These are phyloP conservation scores for Plestiodon gilberti DNA, from an alignment of 2,113 vertebrate genomes.

Conservation along the genomic window DNA sequence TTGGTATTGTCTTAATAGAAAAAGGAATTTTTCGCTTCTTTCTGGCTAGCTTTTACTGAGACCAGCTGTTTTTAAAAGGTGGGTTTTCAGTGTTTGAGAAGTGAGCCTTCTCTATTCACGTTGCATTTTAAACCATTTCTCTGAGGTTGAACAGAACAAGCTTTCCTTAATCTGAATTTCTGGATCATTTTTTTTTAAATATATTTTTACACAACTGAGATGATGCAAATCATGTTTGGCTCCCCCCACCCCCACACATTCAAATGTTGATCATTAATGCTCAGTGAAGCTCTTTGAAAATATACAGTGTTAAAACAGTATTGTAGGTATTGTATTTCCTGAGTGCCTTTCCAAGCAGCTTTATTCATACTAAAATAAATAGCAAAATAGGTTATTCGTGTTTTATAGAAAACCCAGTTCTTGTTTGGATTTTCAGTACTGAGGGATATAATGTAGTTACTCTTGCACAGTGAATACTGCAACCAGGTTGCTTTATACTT, in stretches of 20 bases:
- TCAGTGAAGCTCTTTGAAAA: constrained; percentile 52
- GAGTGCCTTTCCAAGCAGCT: constrained; percentile 47
- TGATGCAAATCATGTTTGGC: constrained; percentile 50
- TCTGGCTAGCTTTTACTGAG: constrained; percentile 54
- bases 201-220: constrained; percentile 55
- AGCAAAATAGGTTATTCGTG: constrained; percentile 45
- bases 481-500: constrained; percentile 35
- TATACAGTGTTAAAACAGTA: constrained; percentile 44
- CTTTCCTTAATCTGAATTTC: constrained; percentile 27
- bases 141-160: neutral
- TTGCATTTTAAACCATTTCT: constrained; percentile 31
- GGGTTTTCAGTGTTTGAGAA: constrained; percentile 40
- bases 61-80: constrained; percentile 63
- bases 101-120: constrained; percentile 29
- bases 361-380: neutral
- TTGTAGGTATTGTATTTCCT: constrained; percentile 50
- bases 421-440: constrained; percentile 53
- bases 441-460: constrained; percentile 41
- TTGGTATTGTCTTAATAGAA: constrained; percentile 51
- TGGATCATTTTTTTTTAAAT: constrained; percentile 31
- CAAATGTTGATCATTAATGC: constrained; percentile 62
- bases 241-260: constrained; percentile 46
- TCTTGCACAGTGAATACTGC: constrained; percentile 46
- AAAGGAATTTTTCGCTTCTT: constrained; percentile 37
- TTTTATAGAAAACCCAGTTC: constrained; percentile 44